phyloP scores from a whole-genome alignment of 1,140 invertebrate genomes.

The Hermetia illucens region DNA sequence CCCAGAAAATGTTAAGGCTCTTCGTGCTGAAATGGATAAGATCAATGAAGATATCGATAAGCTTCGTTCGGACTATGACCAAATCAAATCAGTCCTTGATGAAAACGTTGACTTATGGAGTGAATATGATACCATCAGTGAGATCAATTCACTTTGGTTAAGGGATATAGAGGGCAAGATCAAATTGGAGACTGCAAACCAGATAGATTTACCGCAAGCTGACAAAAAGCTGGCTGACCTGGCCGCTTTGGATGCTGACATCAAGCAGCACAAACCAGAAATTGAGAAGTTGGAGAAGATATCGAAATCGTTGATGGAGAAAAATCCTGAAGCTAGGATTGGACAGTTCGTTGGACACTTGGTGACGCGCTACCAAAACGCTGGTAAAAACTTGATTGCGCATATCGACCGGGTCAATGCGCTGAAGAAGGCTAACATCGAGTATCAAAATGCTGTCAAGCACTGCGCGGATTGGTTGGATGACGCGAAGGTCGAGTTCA shows the following conservation, averaged over 20 bases:
- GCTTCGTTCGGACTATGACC: slow-evolving; percentile 46
- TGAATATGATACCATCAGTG: slow-evolving; percentile 61
- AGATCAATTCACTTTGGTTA: slow-evolving; percentile 68
- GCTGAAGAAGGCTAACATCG: slow-evolving; percentile 46
- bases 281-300: slow-evolving; percentile 50
- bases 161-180: slow-evolving; percentile 72
- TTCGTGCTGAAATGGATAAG: slow-evolving; percentile 46
- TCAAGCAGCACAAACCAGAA: slow-evolving; percentile 46
- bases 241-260: slow-evolving; percentile 42
- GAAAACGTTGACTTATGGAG: slow-evolving; percentile 64
- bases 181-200: slow-evolving; percentile 52
- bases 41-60: slow-evolving; percentile 51
- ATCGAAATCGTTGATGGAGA: slow-evolving; percentile 55
- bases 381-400: slow-evolving; percentile 52
- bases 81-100: slow-evolving; percentile 54
- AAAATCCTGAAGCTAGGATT: slow-evolving; percentile 67
- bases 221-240: slow-evolving; percentile 57
- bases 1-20: slow-evolving; percentile 44
- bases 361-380: slow-evolving; percentile 56
- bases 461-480: slow-evolving; percentile 67
- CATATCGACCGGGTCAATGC: slow-evolving; percentile 54
- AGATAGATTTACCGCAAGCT: slow-evolving; percentile 54
- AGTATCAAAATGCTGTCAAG: slow-evolving; percentile 49
- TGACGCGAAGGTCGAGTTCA: slow-evolving; percentile 44
- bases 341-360: slow-evolving; percentile 67